A percentile compares a stretch with the other conserved stretches of the same genome.
Conservation (phyloP, 2,888 invertebrate species). For the Drosophila tanythrix region DNA sequence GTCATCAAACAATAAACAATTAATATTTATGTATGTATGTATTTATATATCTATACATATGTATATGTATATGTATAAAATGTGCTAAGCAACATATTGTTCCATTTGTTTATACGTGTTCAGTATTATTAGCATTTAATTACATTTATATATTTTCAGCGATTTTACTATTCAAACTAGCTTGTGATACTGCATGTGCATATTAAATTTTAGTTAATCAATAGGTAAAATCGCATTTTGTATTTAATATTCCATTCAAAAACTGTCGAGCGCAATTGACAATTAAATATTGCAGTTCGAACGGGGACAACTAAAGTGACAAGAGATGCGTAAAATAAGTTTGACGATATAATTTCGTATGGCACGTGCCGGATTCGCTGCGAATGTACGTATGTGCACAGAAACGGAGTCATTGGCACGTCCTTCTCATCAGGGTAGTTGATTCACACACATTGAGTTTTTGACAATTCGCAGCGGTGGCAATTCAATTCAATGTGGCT, state of each 20-base stretch:
- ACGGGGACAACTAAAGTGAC: slow-evolving; percentile 8
- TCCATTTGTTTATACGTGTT: too few species aligned
- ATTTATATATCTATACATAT: rapidly evolving
- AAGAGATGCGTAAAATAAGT: slow-evolving; percentile 23
- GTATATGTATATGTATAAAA: not conserved
- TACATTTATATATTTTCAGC: not conserved
- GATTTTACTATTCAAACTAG: not conserved
- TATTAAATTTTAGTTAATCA: not conserved
- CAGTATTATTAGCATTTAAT: not conserved
- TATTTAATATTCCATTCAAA: not conserved
- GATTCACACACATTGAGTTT: slow-evolving; percentile 14
- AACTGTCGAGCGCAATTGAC: not conserved
- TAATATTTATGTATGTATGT: not conserved
- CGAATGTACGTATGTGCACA: not conserved
- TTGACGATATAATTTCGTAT: slow-evolving; percentile 30
- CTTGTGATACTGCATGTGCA: not conserved
- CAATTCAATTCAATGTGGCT: slow-evolving; percentile 40
- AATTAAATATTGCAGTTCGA: not conserved
- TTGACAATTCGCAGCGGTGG: not conserved
- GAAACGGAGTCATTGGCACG: slow-evolving; percentile 48
- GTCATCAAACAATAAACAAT: not conserved
- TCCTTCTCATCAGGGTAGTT: slow-evolving; percentile 40
- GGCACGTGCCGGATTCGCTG: slow-evolving; percentile 40
- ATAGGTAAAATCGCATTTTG: not conserved
- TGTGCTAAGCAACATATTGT: not conserved